Conservation (phyloP, 2,113 vertebrate genomes). For the Sterrhoptilus dennistouni region DNA sequence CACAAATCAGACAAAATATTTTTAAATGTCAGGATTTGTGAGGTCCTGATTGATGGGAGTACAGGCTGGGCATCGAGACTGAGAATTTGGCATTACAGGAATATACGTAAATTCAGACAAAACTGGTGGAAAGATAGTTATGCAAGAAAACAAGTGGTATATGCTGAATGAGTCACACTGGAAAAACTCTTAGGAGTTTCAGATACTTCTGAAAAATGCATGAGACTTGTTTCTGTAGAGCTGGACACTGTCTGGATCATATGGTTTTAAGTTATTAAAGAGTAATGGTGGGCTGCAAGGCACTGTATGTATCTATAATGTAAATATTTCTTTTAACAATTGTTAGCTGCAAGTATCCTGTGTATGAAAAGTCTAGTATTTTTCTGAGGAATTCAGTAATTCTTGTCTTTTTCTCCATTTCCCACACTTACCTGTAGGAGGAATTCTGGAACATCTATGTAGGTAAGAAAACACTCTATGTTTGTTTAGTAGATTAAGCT, state of each 20-base stretch:
- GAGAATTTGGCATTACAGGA: neutral
- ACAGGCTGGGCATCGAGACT: neutral
- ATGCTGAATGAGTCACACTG: neutral
- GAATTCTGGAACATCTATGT: conserved; percentile 87
- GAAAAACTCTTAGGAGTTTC: neutral
- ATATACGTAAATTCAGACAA: neutral
- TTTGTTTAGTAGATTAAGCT: neutral
- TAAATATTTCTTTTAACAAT: neutral
- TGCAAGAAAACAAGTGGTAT: neutral
- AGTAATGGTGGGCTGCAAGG: neutral
- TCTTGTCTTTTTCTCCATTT: neutral
- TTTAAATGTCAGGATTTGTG: neutral
- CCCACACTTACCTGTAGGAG: conserved; percentile 65
- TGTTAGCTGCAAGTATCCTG: neutral
- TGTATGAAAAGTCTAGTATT: neutral
- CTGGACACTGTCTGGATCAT: neutral
- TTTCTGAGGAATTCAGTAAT: neutral
- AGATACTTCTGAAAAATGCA: neutral
- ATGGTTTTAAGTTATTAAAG: neutral
- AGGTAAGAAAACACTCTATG: conserved; percentile 75
- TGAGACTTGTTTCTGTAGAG: neutral
- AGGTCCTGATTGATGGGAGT: neutral
- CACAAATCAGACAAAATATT: neutral
- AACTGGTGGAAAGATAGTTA: neutral
- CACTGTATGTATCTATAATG: neutral